Evolutionary conservation across 2,888 invertebrate genomes (phyloP).

Genomic region (Agrotis ipsilon): DNA sequence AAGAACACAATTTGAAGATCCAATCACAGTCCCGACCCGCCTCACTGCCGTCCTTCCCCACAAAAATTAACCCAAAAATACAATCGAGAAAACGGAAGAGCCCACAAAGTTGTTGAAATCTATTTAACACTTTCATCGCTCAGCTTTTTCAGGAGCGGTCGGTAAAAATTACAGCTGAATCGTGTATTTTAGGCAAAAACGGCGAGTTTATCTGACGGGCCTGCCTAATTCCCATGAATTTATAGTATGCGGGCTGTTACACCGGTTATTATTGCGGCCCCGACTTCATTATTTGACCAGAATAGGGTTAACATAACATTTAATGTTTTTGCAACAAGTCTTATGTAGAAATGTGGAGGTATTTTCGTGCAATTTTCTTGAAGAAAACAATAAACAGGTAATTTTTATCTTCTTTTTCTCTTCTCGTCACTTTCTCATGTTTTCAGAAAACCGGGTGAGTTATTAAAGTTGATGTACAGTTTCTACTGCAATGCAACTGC

Average conservation of each 20-base stretch:
- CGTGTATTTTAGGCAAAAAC: slow-evolving; percentile 66
- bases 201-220: slow-evolving; percentile 67
- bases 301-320: slow-evolving; percentile 35
- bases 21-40: slow-evolving; percentile 10
- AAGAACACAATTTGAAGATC: slow-evolving; percentile 15
- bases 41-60: slow-evolving; percentile 1
- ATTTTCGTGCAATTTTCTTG: neutral
- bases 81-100: slow-evolving; percentile 45
- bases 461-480: neutral
- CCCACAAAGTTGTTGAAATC: slow-evolving; percentile 57
- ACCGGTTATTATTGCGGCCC: slow-evolving; percentile 63
- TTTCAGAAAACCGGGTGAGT: too few species aligned
- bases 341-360: neutral
- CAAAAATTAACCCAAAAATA: slow-evolving; percentile 38
- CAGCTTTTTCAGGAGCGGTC: slow-evolving; percentile 50
- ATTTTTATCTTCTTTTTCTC: neutral
- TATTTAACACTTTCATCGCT: slow-evolving; percentile 61
- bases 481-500: too few species aligned
- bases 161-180: slow-evolving; percentile 63
- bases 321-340: slow-evolving; percentile 31
- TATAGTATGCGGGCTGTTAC: slow-evolving; percentile 68
- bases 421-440: neutral
- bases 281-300: slow-evolving; percentile 62
- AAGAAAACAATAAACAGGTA: neutral
- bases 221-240: slow-evolving; percentile 70